Conservation (phyloP, 2,888 invertebrate species). For the Helleia helle region DNA sequence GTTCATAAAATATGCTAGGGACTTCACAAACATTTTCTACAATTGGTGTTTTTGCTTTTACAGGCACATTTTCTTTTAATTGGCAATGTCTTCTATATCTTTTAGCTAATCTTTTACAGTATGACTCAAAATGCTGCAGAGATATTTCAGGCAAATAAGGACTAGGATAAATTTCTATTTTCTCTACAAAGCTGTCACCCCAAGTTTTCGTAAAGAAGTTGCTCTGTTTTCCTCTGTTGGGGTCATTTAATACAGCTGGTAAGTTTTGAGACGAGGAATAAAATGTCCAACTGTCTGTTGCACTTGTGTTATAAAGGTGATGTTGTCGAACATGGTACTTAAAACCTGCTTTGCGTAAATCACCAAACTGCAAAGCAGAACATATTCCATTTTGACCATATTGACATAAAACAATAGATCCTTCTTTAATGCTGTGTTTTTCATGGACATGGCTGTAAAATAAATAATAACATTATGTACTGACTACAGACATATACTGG, state of each 20-base stretch:
- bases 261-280: constrained; percentile 95
- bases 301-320: constrained; percentile 58
- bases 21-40: constrained; percentile 77
- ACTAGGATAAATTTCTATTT: constrained; percentile 82
- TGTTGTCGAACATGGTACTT: constrained; percentile 86
- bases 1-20: constrained; percentile 89
- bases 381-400: constrained; percentile 93
- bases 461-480: constrained; percentile 6
- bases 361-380: constrained; percentile 89
- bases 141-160: constrained; percentile 88
- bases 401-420: constrained; percentile 88
- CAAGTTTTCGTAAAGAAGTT: constrained; percentile 98
- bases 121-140: constrained; percentile 88
- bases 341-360: constrained; percentile 90
- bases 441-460: constrained; percentile 83
- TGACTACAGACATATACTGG: too few species aligned
- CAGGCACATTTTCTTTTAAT: constrained; percentile 56
- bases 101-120: constrained; percentile 84
- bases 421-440: constrained; percentile 87
- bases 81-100: constrained; percentile 77
- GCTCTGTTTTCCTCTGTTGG: constrained; percentile 89
- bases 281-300: constrained; percentile 82
- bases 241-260: constrained; percentile 96
- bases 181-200: constrained; percentile 96
- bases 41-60: constrained; percentile 58